These are phyloP conservation scores for Urophycis tenuis DNA, from an alignment of 2,797 vertebrate genomes.

Conservation along the genomic window DNA sequence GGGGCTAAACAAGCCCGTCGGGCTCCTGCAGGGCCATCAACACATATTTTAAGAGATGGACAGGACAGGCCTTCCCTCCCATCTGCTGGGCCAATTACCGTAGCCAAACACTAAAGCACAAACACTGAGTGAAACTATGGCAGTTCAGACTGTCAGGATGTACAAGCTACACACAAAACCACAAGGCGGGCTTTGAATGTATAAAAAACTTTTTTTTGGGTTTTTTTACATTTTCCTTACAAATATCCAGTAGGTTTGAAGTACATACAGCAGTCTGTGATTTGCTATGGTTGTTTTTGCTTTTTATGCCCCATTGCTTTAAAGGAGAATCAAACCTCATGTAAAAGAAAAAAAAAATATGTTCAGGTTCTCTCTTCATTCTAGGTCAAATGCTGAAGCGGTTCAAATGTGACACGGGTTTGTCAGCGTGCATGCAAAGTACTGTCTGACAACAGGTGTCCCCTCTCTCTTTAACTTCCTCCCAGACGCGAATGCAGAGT, in stretches of 20 bases:
- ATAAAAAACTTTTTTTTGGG: no score
- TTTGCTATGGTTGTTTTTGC: neutral
- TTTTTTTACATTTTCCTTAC: neutral
- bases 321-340: neutral
- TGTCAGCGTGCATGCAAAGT: neutral
- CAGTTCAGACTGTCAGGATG: neutral
- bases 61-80: neutral
- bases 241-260: neutral
- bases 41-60: neutral
- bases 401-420: neutral
- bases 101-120: no score
- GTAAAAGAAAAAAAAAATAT: no score
- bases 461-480: neutral
- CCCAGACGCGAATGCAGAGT: conserved; percentile 94
- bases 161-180: neutral
- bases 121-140: neutral
- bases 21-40: neutral
- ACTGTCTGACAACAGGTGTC: conserved; percentile 7
- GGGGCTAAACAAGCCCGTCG: neutral
- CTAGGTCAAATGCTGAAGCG: no score
- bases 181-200: no score
- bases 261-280: neutral
- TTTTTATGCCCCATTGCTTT: neutral
- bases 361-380: no score
- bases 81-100: neutral